Base-by-base conservation (phyloP, 2,797 vertebrate species). In the Eupleurogrammus muticus region DNA sequence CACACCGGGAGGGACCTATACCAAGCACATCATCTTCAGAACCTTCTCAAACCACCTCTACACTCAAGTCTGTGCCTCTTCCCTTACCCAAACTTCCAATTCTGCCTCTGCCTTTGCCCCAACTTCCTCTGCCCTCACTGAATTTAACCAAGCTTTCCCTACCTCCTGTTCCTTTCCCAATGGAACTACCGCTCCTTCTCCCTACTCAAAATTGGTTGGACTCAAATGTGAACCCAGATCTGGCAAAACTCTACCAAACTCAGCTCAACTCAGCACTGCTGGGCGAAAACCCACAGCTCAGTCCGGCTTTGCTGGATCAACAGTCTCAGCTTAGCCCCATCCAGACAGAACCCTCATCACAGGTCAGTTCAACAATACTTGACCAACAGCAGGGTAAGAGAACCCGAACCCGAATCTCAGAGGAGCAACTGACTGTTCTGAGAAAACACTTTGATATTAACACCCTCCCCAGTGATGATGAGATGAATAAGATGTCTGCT, bases 381-480 rank as follows among this genome's bases (percentile, higher is more conserved):
- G 96, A 96, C 67, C 96, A 97, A 80, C 96, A 96, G 84, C 96
- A 98, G 84, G 94, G 95, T 89, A 99, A 98, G 90, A 94, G 98
- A 88, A 97, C 97, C 0, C 94, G 98, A 58, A 99, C 98, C 0
- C 94, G 98, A 46, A 99, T 99, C 88, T 97, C 98, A 0, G 98
- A 99, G 0, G 98, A 99, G 76, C 98, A 99, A 69, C 93, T 99
- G 60, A 90, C 92, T 70, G 94, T 99, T 77, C 90, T 99, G 23
- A 91, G 95, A 66, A 96, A 98, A 83, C 96, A 99, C 86, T 99
- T 99, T 83, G 97, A 99, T 88, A 99, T 99, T 70, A 99, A 98
- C 92, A 99, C 96, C 84, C 97, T 98, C 36, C 98, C 98, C 2
- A 97, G 96, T 72, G 98, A 99, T 74, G 98, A 99, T 49, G 97